Evolutionary conservation across 2,888 invertebrate genomes (phyloP), one percentile per base, ranked within the genome.

Genomic region (Caenorhabditis drosophilae): DNA sequence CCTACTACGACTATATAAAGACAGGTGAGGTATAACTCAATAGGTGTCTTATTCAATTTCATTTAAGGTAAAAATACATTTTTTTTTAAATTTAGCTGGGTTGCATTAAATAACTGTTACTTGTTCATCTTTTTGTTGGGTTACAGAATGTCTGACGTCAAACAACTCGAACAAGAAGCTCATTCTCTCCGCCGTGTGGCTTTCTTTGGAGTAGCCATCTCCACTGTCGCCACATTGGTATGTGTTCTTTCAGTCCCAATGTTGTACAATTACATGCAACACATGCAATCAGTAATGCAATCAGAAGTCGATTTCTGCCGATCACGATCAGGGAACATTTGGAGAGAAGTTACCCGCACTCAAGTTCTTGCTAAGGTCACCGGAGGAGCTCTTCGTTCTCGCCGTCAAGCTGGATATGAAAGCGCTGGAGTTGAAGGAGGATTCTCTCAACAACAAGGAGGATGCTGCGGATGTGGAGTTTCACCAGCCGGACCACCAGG

Each of bases 221-320:
- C 69, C 44, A 75, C 75, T 25, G 44, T 75, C 20, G 75, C 77
- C 47, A 71, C 71, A 18, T 53, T 76, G 22, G 67, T 72, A 40
- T 75, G 75, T 60, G 73, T 73, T 35, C 44, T 77, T 38, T 61
- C 73, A 26, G 68, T 75, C 31, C 77, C 77, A 50, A 74, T 77
- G 67, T 47, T 77, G 27, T 77, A 76, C 72, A 77, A 76, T 68
- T 77, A 79, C 73, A 69, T 79, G 60, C 79, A 79, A 67, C 77
- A 76, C 60, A 75, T 79, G 75, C 73, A 73, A 50, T 71, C 71
- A 11, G 63, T 67, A 23, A 73, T 73, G 72, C 72, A 73, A 45
- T 61, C 58, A 47, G 74, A 74, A 45, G 62, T 74, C 44, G 71
- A 74, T 36, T 74, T 74, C 69, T 74, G 74, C 61, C 69, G 74